Conservation (phyloP, 2,797 vertebrate species). For the Margarornis squamiger region DNA sequence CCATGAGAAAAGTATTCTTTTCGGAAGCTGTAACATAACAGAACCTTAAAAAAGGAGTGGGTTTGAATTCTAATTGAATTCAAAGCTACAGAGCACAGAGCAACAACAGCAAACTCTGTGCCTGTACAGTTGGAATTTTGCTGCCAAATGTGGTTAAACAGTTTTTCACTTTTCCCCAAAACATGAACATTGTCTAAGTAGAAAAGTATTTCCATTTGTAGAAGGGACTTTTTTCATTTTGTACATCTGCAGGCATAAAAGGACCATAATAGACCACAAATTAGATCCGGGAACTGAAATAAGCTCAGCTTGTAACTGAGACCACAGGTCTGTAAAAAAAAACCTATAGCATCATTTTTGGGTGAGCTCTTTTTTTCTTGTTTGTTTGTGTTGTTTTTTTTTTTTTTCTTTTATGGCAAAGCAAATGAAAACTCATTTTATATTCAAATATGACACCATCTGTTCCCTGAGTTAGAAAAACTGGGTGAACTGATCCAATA, state of each 20-base stretch:
- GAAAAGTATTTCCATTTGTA: slow-evolving; percentile 73
- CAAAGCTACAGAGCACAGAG: slow-evolving; percentile 53
- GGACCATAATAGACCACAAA: slow-evolving; percentile 66
- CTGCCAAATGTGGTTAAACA: slow-evolving; percentile 72
- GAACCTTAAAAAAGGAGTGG: slow-evolving; percentile 27
- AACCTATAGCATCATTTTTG: slow-evolving; percentile 46
- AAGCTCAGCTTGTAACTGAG: slow-evolving; percentile 66
- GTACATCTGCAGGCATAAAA: slow-evolving; percentile 71
- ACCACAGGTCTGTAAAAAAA: slow-evolving; percentile 69
- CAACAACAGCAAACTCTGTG: slow-evolving; percentile 55
- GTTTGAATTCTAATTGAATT: slow-evolving; percentile 59
- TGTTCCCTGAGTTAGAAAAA: slow-evolving; percentile 68
- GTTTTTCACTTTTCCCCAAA: slow-evolving; percentile 68
- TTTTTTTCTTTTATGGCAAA: slow-evolving; percentile 61
- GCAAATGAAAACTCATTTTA: slow-evolving; percentile 69
- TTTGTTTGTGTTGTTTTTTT: slow-evolving; percentile 44
- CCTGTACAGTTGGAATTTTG: slow-evolving; percentile 58
- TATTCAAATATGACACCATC: slow-evolving; percentile 72
- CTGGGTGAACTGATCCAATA: slow-evolving; percentile 66
- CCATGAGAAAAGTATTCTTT: slow-evolving; percentile 6
- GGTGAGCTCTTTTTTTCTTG: slow-evolving; percentile 30
- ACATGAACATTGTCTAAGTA: slow-evolving; percentile 71
- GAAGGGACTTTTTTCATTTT: slow-evolving; percentile 66
- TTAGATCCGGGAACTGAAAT: slow-evolving; percentile 71
- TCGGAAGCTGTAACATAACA: slow-evolving; percentile 37